Percentiles rank a stretch among this genome's conserved stretches.
phyloP scores from a whole-genome alignment of 2,888 invertebrate genomes.

The Myathropa florea region DNA sequence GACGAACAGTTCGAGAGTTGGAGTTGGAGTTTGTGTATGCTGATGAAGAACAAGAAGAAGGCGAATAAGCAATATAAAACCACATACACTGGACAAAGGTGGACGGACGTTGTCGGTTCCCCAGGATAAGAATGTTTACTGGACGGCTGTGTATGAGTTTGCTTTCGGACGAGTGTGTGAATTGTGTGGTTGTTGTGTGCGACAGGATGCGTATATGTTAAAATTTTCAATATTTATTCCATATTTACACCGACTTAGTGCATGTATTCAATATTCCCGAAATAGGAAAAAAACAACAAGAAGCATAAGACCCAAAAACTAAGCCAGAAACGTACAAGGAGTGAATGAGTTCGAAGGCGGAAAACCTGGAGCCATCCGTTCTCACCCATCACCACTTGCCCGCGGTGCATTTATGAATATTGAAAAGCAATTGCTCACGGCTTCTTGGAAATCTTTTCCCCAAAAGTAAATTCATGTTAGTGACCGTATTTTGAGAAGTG shows the following conservation, averaged over 20 bases:
- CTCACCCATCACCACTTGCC: neutral
- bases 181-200: slow-evolving; percentile 21
- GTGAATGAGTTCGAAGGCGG: slow-evolving; percentile 35
- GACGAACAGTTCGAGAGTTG: neutral
- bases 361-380: slow-evolving; percentile 22
- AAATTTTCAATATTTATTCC: slow-evolving; percentile 65
- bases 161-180: neutral
- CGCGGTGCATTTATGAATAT: slow-evolving; percentile 59
- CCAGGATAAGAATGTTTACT: slow-evolving; percentile 56
- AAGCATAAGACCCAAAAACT: slow-evolving; percentile 1
- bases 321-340: slow-evolving; percentile 42
- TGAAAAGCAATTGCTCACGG: slow-evolving; percentile 62
- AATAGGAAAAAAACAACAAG: slow-evolving; percentile 12
- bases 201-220: slow-evolving; percentile 48
- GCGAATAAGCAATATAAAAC: slow-evolving; percentile 67
- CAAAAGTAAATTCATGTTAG: slow-evolving; percentile 44
- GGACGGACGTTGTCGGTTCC: slow-evolving; percentile 48
- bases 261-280: slow-evolving; percentile 58
- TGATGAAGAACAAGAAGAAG: slow-evolving; percentile 68
- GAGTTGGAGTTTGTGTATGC: slow-evolving; percentile 22
- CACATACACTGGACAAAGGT: slow-evolving; percentile 67
- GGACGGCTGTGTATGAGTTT: neutral
- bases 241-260: slow-evolving; percentile 65
- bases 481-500: slow-evolving; percentile 42
- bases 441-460: slow-evolving; percentile 33